Evolutionary conservation across 2,113 vertebrate species (phyloP), one percentile per base, ranked within the genome.

Genomic region (Pholis gunnellus): DNA sequence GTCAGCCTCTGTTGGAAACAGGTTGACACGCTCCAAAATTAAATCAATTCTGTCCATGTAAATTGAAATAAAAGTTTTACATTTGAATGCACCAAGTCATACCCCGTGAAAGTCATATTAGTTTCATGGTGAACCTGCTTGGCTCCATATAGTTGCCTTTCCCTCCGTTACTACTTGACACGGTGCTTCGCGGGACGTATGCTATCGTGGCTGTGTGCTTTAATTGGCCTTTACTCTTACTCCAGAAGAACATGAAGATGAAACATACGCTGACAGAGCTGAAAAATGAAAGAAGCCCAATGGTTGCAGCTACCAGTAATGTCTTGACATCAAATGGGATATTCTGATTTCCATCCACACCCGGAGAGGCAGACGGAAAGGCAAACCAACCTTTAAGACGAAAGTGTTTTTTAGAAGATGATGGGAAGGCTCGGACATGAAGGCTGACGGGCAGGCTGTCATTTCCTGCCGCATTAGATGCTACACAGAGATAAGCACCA

Each of bases 231-330:
- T 94, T 96, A 87, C 96, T 90, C 66, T 96, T 96, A 82, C 96
- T 97, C 97, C 96, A 98, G 61, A 97, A 91, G 74, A 97, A 94
- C 73, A 98, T 97, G 83, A 97, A 95, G 67, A 96, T 50, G 34
- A 97, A 98, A 80, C 97, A 98, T 9, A 97, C 54, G 8, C 93
- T 92, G 31, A 97, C 96, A 0, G 97, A 97, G 87, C 96, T 95
- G 42, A 97, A 95, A 87, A 97, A 98, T 1, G 96, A 97, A 34
- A 97, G 82, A 56, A 96, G 93, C 2, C 97, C 97, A 1, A 97
- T 96, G 0, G 95, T 96, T 5, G 95, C 90, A 22, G 96, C 96
- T 27, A 97, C 94, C 34, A 94, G 85, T 29, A 97, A 91, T 0
- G 96, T 96, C 79, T 95, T 96, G 69, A 95, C 69, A 56, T 96